Evolutionary conservation across 2,113 vertebrate species (phyloP).

Genomic region (Struthidea cinerea): DNA sequence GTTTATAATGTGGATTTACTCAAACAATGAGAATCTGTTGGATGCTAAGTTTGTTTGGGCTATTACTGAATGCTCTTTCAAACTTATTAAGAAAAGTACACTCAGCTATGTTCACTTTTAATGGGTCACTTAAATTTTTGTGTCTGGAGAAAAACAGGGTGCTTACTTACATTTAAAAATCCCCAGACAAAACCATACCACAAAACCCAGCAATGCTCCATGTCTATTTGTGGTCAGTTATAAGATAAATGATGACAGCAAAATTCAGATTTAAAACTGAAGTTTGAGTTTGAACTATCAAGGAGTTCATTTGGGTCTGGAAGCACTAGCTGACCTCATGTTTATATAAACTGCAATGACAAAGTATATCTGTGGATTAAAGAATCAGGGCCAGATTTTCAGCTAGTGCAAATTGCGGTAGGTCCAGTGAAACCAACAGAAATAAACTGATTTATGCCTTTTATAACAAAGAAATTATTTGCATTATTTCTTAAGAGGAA

Average conservation of each 20-base stretch:
- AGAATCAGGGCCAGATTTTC: constrained; percentile 35
- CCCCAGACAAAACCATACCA: constrained; percentile 17
- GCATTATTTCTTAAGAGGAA: background rate
- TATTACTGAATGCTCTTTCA: constrained; percentile 28
- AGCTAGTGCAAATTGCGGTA: constrained; percentile 28
- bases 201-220: background rate
- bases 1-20: constrained; percentile 25
- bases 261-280: constrained; percentile 43
- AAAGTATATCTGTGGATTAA: constrained; percentile 60
- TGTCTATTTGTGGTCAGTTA: background rate
- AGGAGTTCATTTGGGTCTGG: constrained; percentile 33
- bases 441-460: constrained; percentile 1
- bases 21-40: constrained; percentile 49
- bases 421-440: constrained; percentile 16
- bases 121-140: constrained; percentile 27
- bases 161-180: background rate
- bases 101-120: constrained; percentile 12
- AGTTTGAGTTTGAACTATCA: constrained; percentile 41
- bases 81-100: constrained; percentile 13
- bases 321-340: constrained; percentile 47
- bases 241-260: constrained; percentile 30
- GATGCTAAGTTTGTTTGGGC: constrained; percentile 33
- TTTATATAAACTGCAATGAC: constrained; percentile 45
- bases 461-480: background rate
- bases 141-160: background rate